Percentiles rank a stretch among this genome's conserved stretches.
phyloP scores from a whole-genome alignment of 2,888 invertebrate genomes.

The Volucella zonaria region DNA sequence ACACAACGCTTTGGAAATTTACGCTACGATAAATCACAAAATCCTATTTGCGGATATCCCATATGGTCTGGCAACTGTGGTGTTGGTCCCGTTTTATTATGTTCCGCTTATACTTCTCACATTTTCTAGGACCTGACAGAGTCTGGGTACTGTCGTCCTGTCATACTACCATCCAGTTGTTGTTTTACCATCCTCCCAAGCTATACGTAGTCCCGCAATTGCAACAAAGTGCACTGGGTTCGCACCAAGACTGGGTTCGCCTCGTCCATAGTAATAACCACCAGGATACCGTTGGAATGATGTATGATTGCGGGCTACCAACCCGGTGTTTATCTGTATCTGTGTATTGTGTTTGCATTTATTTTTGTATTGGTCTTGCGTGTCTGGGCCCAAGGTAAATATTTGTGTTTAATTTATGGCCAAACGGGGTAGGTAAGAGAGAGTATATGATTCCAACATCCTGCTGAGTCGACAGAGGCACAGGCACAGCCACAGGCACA shows the following conservation, averaged over 20 bases:
- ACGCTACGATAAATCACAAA: constrained; percentile 68
- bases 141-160: no score
- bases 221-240: constrained; percentile 57
- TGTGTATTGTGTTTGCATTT: constrained; percentile 21
- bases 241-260: constrained; percentile 17
- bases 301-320: constrained; percentile 57
- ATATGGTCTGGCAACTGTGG: constrained; percentile 55
- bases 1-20: constrained; percentile 49
- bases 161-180: no score
- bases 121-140: constrained; percentile 1
- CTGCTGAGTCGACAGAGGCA: constrained; percentile 10
- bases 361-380: constrained; percentile 1
- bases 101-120: constrained; percentile 53
- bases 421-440: background rate
- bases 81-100: constrained; percentile 58
- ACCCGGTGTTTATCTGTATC: background rate
- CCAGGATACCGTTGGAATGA: constrained; percentile 44
- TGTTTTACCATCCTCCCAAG: no score
- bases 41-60: constrained; percentile 71
- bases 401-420: constrained; percentile 69
- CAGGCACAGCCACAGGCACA: no score
- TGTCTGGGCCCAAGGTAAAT: constrained; percentile 62
- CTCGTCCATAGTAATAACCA: constrained; percentile 63
- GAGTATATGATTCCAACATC: constrained; percentile 35
- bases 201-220: constrained; percentile 6